Evolutionary conservation across 2,113 vertebrate genomes (phyloP).

Genomic region (Tamias sibiricus): DNA sequence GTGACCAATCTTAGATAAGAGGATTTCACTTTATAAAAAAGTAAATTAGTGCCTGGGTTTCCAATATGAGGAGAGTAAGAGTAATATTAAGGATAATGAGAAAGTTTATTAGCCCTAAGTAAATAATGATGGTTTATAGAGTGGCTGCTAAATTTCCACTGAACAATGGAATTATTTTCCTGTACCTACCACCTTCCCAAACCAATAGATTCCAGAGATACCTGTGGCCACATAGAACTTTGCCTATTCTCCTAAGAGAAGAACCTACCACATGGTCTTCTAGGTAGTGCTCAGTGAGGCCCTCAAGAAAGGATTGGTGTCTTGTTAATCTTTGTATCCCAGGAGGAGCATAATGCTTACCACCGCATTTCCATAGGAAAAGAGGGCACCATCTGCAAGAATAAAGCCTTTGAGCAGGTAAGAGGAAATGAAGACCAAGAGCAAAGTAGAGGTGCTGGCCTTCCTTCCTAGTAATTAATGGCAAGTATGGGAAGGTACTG

Average conservation of each 20-base stretch:
- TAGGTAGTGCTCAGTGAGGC: not conserved
- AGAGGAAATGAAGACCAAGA: not conserved
- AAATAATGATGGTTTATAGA: not conserved
- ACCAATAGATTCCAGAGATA: not conserved
- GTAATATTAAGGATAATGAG: not conserved
- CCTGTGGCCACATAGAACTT: not conserved
- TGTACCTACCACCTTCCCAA: accelerated
- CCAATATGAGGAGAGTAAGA: not conserved
- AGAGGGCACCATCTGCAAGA: not conserved
- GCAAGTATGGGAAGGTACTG: not conserved
- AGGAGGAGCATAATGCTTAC: not conserved
- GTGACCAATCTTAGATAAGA: not conserved
- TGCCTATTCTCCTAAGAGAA: not conserved
- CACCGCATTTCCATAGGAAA: too few relatives aligned
- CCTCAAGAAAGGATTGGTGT: not conserved
- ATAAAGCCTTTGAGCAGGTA: not conserved
- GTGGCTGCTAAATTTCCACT: not conserved
- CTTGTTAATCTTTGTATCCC: not conserved
- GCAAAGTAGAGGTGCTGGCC: not conserved
- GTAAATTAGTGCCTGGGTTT: not conserved
- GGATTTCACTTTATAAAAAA: slow-evolving; percentile 21
- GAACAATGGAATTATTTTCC: not conserved
- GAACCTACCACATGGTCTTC: not conserved
- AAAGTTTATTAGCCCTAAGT: not conserved
- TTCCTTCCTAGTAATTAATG: not conserved